phyloP scores from a whole-genome alignment of 2,888 invertebrate species.

The Brachycybe producta region DNA sequence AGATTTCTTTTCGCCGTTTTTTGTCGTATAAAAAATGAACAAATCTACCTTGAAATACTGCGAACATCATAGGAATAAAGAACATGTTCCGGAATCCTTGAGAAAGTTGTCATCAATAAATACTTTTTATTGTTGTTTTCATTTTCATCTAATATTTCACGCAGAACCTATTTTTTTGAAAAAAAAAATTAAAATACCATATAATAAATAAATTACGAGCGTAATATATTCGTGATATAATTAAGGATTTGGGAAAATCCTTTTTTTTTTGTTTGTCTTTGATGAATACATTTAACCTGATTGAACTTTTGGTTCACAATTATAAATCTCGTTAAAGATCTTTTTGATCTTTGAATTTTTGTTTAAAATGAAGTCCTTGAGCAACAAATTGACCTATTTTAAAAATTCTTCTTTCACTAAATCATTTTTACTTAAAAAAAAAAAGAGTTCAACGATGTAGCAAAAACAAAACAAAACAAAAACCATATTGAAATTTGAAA shows the following conservation, averaged over 20 bases:
- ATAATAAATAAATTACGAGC: not conserved
- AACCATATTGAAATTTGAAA: not conserved
- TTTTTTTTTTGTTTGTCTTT: not conserved
- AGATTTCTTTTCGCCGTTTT: not conserved
- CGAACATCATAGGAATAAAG: slow-evolving; percentile 7
- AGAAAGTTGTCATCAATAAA: slow-evolving; percentile 1
- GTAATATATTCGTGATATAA: not conserved
- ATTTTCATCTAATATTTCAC: not conserved
- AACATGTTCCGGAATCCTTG: slow-evolving; percentile 10
- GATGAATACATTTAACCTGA: not conserved
- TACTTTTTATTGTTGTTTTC: not conserved
- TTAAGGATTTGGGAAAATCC: not conserved
- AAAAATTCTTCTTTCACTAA: not conserved
- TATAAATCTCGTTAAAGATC: too few relatives aligned
- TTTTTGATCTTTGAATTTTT: not conserved
- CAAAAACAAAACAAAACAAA: not conserved
- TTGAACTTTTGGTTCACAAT: too few relatives aligned
- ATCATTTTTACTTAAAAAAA: not conserved
- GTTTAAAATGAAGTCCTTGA: not conserved
- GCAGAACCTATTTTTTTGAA: not conserved
- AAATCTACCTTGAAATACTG: slow-evolving; percentile 11
- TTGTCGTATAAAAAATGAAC: not conserved
- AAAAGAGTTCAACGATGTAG: not conserved
- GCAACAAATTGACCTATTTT: not conserved
- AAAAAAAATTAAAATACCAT: not conserved